phyloP scores from a whole-genome alignment of 2,113 vertebrate species.

The Oncorhynchus keta region DNA sequence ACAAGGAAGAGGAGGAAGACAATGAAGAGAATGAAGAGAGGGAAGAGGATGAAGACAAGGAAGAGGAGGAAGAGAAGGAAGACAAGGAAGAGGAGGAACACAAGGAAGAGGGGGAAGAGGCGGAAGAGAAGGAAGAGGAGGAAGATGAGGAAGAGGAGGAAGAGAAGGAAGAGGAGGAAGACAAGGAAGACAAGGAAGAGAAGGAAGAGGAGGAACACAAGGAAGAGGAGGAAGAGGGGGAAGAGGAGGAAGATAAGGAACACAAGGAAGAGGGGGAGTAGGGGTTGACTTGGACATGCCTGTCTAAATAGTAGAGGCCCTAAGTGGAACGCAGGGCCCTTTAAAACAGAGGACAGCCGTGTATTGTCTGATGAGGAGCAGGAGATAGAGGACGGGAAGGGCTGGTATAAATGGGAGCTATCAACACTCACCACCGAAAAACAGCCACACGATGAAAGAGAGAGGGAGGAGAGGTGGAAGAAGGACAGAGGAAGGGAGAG shows the following conservation, averaged over 20 bases:
- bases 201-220: too few species aligned
- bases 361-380: conserved; percentile 52
- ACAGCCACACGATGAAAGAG: conserved; percentile 55
- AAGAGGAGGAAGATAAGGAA: background rate
- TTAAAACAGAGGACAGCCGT: conserved; percentile 32
- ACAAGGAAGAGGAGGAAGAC: too few species aligned
- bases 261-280: background rate
- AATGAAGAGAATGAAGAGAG: rapidly evolving
- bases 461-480: conserved; percentile 46
- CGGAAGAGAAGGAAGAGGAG: too few species aligned
- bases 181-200: too few species aligned
- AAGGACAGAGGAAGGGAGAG: conserved; percentile 35
- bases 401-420: conserved; percentile 50
- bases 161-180: too few species aligned
- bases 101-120: too few species aligned
- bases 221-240: too few species aligned
- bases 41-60: too few species aligned
- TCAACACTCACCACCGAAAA: conserved; percentile 62
- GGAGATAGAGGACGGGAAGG: conserved; percentile 12
- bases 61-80: too few species aligned
- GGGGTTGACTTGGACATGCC: background rate
- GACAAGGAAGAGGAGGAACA: too few species aligned
- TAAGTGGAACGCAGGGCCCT: conserved; percentile 18
- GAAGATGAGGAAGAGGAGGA: too few species aligned
- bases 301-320: conserved; percentile 24